phyloP scores from a whole-genome alignment of 2,113 vertebrate genomes.

The Gadus chalcogrammus region DNA sequence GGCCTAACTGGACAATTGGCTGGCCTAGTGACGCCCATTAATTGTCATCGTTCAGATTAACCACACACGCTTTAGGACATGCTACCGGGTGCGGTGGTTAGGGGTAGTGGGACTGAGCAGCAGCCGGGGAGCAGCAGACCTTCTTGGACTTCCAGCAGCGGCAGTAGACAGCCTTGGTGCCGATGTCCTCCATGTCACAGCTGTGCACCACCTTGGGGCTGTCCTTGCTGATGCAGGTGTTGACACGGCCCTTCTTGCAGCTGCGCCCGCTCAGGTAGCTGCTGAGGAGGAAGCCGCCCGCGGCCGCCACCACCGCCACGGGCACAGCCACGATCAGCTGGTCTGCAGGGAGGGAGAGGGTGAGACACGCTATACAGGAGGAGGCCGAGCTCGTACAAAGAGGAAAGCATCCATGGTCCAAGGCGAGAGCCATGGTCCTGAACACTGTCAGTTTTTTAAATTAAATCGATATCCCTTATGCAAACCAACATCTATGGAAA shows the following conservation, averaged over 20 bases:
- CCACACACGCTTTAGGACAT: too few relatives aligned
- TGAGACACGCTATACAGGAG: neutral
- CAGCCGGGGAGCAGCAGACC: slow-evolving; percentile 43
- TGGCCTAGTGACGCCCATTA: too few relatives aligned
- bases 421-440: too few relatives aligned
- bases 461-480: too few relatives aligned
- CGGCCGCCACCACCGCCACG: slow-evolving; percentile 63
- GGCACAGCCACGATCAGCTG: slow-evolving; percentile 66
- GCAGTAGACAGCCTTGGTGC: slow-evolving; percentile 74
- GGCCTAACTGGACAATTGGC: too few relatives aligned
- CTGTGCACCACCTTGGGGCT: slow-evolving; percentile 77
- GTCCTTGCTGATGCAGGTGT: slow-evolving; percentile 69
- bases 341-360: slow-evolving; percentile 50
- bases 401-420: too few relatives aligned
- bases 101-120: too few relatives aligned
- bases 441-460: too few relatives aligned
- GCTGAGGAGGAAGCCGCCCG: slow-evolving; percentile 64
- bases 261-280: slow-evolving; percentile 54
- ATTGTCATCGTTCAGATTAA: too few relatives aligned
- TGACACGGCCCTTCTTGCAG: slow-evolving; percentile 64
- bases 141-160: slow-evolving; percentile 81
- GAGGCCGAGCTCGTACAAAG: too few relatives aligned
- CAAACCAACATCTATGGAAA: too few relatives aligned
- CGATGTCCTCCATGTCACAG: slow-evolving; percentile 77
- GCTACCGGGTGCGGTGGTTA: too few relatives aligned